A percentile compares a stretch with the other conserved stretches of the same genome.
phyloP scores from a whole-genome alignment of 2,797 vertebrate genomes.

The Pipistrellus kuhlii region DNA sequence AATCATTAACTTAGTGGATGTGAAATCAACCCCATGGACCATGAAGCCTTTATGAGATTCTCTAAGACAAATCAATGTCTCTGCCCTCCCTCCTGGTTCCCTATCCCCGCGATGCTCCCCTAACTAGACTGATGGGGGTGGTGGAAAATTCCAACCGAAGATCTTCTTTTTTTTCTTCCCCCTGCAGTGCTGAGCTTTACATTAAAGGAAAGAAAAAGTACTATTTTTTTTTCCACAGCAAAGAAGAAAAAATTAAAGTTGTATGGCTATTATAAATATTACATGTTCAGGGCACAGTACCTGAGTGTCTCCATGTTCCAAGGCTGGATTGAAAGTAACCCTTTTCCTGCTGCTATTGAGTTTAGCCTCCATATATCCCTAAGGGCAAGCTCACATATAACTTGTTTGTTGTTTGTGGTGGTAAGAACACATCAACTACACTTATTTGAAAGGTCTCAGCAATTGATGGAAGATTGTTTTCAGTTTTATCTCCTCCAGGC shows the following conservation, averaged over 20 bases:
- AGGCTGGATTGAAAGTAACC: conserved; percentile 82
- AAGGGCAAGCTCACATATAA: not conserved
- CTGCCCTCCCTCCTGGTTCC: conserved; percentile 74
- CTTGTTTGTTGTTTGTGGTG: not conserved
- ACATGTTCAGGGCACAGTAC: conserved; percentile 91
- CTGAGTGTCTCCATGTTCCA: conserved; percentile 78
- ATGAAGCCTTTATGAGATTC: conserved; percentile 76
- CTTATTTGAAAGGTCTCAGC: conserved; percentile 9
- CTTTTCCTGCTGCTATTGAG: conserved; percentile 62
- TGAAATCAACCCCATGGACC: conserved; percentile 56
- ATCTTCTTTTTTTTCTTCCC: conserved; percentile 70
- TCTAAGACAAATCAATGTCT: conserved; percentile 71
- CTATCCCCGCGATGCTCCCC: conserved; percentile 73
- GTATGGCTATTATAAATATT: conserved; percentile 97
- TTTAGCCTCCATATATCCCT: conserved; percentile 53
- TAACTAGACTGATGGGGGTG: conserved; percentile 78
- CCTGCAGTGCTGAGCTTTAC: conserved; percentile 81
- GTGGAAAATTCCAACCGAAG: conserved; percentile 87
- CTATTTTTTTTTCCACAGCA: conserved; percentile 84
- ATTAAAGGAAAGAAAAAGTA: conserved; percentile 73
- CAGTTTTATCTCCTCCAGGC: not conserved
- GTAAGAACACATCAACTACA: not conserved
- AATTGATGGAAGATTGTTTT: conserved; percentile 45
- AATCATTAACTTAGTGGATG: not conserved
- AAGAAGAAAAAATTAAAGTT: conserved; percentile 93